Percentiles rank a stretch among this genome's conserved stretches.
Evolutionary conservation across 2,113 vertebrate genomes (phyloP).

Genomic region (Erythrocebus patas): DNA sequence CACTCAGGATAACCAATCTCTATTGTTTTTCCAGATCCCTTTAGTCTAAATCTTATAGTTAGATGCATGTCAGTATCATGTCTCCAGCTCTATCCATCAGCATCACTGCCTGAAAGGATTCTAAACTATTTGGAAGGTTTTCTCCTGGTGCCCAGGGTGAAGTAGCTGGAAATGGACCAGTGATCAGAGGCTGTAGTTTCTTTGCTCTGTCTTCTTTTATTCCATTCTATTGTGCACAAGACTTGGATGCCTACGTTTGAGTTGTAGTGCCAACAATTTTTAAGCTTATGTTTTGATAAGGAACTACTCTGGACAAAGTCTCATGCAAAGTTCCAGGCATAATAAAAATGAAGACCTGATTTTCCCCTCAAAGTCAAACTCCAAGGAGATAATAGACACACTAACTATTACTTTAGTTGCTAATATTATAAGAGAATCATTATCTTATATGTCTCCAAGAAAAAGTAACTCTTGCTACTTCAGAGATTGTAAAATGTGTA

Average conservation of each 20-base stretch:
- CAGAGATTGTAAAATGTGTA: background rate
- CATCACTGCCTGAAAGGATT: background rate
- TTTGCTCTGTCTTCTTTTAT: background rate
- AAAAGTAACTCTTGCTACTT: background rate
- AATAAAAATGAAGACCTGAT: background rate
- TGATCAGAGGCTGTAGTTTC: background rate
- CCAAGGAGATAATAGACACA: background rate
- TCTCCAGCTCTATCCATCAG: background rate
- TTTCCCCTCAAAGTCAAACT: background rate
- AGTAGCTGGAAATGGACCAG: background rate
- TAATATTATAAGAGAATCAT: background rate
- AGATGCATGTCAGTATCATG: background rate
- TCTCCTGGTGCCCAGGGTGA: background rate
- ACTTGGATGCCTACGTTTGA: background rate
- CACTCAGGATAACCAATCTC: background rate
- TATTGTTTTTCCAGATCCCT: background rate
- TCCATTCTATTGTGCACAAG: background rate
- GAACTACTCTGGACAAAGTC: background rate
- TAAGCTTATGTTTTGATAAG: background rate
- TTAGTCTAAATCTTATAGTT: background rate
- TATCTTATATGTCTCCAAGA: background rate
- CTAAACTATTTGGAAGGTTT: background rate
- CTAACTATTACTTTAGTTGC: background rate
- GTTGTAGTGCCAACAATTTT: background rate
- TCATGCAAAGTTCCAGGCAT: background rate